Conservation (phyloP, 2,888 invertebrate species). For the Gerris lacustris region DNA sequence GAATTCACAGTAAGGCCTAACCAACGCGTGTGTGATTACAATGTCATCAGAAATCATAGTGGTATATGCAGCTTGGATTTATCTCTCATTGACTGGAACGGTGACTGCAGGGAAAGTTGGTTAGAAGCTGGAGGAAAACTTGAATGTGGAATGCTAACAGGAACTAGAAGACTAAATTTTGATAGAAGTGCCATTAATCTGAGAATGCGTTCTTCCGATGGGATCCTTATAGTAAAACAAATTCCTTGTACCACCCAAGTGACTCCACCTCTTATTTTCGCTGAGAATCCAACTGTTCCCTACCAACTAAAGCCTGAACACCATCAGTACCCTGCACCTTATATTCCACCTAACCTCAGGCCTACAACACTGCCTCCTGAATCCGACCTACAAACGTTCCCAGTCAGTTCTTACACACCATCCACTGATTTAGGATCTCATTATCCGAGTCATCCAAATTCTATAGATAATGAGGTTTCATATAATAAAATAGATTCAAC, state of each 20-base stretch:
- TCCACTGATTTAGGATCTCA: neutral
- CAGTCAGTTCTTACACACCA: neutral
- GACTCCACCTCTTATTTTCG: neutral
- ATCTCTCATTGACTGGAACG: neutral
- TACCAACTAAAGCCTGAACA: neutral
- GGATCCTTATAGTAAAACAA: neutral
- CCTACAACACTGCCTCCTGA: neutral
- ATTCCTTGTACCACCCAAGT: neutral
- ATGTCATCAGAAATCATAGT: neutral
- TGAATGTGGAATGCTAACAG: neutral
- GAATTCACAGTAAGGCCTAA: neutral
- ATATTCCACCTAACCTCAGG: neutral
- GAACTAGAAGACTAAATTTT: neutral
- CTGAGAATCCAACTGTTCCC: neutral
- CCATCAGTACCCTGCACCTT: neutral
- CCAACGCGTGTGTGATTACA: neutral
- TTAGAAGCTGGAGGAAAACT: neutral
- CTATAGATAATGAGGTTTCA: neutral
- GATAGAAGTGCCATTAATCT: neutral
- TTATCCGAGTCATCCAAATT: no score
- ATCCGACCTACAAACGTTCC: neutral
- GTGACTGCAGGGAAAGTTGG: slow-evolving; percentile 8
- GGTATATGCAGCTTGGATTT: neutral
- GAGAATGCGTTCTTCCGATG: neutral
- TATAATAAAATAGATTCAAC: neutral